phyloP scores from a whole-genome alignment of 2,888 invertebrate genomes.

The Trichopria drosophilae region DNA sequence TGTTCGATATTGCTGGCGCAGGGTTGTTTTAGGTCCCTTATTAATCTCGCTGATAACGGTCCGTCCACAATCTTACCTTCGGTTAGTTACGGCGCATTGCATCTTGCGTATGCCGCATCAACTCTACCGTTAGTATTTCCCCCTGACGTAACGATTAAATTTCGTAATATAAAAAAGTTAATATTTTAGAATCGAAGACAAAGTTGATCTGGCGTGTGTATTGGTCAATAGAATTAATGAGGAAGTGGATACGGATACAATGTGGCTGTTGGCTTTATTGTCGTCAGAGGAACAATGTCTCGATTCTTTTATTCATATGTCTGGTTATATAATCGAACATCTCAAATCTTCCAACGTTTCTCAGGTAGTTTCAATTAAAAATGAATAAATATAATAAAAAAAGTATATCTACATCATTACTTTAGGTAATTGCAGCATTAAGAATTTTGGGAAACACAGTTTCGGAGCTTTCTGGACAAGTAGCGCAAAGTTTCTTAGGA shows the following conservation, averaged over 20 bases:
- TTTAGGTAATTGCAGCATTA: slow-evolving; percentile 46
- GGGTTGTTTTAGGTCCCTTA: slow-evolving; percentile 45
- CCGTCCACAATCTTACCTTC: slow-evolving; percentile 43
- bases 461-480: slow-evolving; percentile 41
- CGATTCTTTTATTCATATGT: slow-evolving; percentile 26
- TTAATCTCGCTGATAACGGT: slow-evolving; percentile 40
- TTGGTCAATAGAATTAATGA: slow-evolving; percentile 29
- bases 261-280: slow-evolving; percentile 50
- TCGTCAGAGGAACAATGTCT: slow-evolving; percentile 44
- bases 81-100: slow-evolving; percentile 47
- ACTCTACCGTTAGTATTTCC: slow-evolving; percentile 45
- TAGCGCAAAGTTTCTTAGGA: slow-evolving; percentile 42
- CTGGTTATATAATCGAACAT: slow-evolving; percentile 35
- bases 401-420: slow-evolving; percentile 1
- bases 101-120: slow-evolving; percentile 44
- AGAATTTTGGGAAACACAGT: slow-evolving; percentile 49
- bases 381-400: background rate
- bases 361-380: background rate
- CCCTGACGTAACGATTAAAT: background rate
- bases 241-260: slow-evolving; percentile 36
- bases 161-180: slow-evolving; percentile 2
- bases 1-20: slow-evolving; percentile 51
- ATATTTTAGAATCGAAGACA: slow-evolving; percentile 43
- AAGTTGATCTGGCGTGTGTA: slow-evolving; percentile 38
- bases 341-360: too few species aligned